phyloP scores from a whole-genome alignment of 2,888 invertebrate species.

The Pomacea canaliculata region DNA sequence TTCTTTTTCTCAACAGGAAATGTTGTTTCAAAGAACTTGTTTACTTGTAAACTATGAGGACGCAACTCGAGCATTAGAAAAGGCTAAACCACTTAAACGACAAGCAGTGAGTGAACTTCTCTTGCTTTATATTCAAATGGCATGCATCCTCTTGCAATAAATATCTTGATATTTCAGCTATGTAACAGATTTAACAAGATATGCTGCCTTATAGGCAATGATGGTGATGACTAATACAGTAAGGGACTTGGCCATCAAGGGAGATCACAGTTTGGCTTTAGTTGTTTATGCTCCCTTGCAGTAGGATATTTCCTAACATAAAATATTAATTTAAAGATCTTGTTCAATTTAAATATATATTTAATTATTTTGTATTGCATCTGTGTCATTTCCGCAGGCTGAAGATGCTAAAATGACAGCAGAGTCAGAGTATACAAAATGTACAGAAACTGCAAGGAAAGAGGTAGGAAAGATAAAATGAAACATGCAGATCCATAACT shows the following conservation, averaged over 20 bases:
- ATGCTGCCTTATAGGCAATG: no score
- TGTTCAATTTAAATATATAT: background rate
- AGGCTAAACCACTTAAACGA: slow-evolving; percentile 68
- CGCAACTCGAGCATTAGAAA: slow-evolving; percentile 68
- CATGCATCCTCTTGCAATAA: background rate
- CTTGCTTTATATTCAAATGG: background rate
- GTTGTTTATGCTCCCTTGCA: background rate
- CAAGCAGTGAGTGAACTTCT: slow-evolving; percentile 62
- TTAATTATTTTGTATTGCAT: background rate
- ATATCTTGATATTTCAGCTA: no score
- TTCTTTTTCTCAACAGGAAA: slow-evolving; percentile 58
- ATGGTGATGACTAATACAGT: no score
- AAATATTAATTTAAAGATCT: background rate
- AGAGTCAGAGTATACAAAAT: slow-evolving; percentile 70
- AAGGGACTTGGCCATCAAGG: no score
- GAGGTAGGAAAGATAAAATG: slow-evolving; percentile 60
- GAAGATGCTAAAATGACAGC: slow-evolving; percentile 68
- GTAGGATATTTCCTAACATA: background rate
- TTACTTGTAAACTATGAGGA: slow-evolving; percentile 69
- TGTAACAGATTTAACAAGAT: no score
- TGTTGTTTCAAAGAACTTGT: slow-evolving; percentile 68
- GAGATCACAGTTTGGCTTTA: background rate
- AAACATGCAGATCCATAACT: background rate
- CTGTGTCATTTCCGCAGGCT: slow-evolving; percentile 57
- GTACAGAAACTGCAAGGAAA: slow-evolving; percentile 68